Evolutionary conservation across 2,113 vertebrate genomes (phyloP), one percentile per base, ranked within the genome.

Genomic region (Benthochromis sp.): DNA sequence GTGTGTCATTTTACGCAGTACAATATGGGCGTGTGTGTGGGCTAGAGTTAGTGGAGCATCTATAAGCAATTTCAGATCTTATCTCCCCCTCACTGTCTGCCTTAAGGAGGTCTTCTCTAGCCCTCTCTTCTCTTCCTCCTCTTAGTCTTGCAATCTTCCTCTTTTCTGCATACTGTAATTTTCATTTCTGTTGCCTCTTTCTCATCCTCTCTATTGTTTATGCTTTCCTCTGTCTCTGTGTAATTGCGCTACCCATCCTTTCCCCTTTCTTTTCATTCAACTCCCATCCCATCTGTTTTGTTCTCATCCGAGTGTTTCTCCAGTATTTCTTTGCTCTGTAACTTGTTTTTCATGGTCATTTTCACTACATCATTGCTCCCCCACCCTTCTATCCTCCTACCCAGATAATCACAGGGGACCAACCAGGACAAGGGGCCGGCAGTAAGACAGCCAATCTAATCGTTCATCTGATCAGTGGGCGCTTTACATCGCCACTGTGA

Each of bases 21-120:
- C n/a, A 84, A 55, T 43, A 85, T 89, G 85, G 79, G 66, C 43
- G 81, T 89, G 90, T 94, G 90, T 94, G 90, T 93, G 92, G 88
- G 86, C 83, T 86, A 83, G 88, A 93, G 92, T 89, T 94, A 95
- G 89, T 92, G 88, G 84, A 95, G 94, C 91, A 82, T 93, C 90
- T 90, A 94, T 91, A 95, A 93, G 94, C 92, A 94, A 95, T 95
- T 95, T 95, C 87, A 92, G 91, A 95, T 94, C 88, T 84, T 93
- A 94, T 95, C 95, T 89, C 88, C 84, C 81, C 83, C 82, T 93
- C 93, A 93, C 92, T 95, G 93, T 94, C 90, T 92, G 90, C 84
- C 66, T 89, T 92, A 92, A 93, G 91, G 90, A 91, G 87, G 81
- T 93, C 88, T 88, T 88, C 86, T 90, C 85, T 50, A 54, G 84